Evolutionary conservation across 1,140 invertebrate species (phyloP).

Genomic region (Neodiprion fabricii): DNA sequence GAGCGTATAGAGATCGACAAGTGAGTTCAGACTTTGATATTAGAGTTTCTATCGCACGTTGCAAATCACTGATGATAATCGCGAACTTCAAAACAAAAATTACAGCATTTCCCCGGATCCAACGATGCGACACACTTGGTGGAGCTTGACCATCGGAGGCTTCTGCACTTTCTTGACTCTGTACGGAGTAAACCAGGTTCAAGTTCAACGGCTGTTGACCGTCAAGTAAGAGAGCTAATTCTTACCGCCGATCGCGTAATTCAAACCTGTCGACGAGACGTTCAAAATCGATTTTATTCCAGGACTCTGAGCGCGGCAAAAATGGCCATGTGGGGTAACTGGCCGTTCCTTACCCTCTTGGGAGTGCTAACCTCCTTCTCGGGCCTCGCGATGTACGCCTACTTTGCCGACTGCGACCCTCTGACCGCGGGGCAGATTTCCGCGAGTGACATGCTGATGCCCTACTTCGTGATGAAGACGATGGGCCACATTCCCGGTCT

Average conservation of each 20-base stretch:
- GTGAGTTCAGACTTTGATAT: constrained; percentile 51
- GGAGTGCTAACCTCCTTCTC: constrained; percentile 73
- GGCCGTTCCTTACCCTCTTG: constrained; percentile 68
- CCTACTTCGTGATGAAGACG: constrained; percentile 76
- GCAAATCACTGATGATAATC: background rate
- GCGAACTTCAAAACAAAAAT: background rate
- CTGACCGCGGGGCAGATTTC: constrained; percentile 60
- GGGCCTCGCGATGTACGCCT: constrained; percentile 77
- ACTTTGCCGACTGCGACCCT: constrained; percentile 76
- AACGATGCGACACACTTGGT: constrained; percentile 72
- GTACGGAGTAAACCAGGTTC: constrained; percentile 78
- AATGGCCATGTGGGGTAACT: constrained; percentile 67
- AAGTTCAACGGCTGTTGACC: background rate
- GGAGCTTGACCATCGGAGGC: constrained; percentile 75
- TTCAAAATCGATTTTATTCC: constrained; percentile 81
- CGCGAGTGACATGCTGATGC: constrained; percentile 61
- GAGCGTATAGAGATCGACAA: constrained; percentile 70
- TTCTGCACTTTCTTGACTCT: constrained; percentile 76
- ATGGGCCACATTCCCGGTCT: constrained; percentile 70
- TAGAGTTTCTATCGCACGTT: background rate
- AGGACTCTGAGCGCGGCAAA: constrained; percentile 69
- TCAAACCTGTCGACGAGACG: constrained; percentile 60
- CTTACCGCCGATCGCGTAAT: background rate
- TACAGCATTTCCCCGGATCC: constrained; percentile 69
- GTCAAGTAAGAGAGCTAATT: background rate